Evolutionary conservation across 2,113 vertebrate species (phyloP).

Genomic region (Osmerus mordax): DNA sequence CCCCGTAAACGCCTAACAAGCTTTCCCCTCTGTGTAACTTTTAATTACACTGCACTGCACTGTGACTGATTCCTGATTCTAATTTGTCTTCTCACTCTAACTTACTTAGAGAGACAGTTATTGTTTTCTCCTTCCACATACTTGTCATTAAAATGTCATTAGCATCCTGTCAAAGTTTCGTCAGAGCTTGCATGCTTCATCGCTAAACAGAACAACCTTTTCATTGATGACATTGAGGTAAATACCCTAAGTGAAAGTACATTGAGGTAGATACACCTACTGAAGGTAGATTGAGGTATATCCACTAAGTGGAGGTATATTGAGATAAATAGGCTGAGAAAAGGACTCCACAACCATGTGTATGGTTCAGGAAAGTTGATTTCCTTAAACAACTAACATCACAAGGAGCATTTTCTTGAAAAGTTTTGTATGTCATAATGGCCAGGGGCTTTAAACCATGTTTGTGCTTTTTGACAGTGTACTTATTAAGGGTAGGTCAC

Average conservation of each 20-base stretch:
- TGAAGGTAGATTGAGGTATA: not conserved
- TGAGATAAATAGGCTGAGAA: too few relatives aligned
- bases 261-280: too few relatives aligned
- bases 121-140: slow-evolving; percentile 4
- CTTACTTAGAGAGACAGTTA: slow-evolving; percentile 2
- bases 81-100: slow-evolving; percentile 18
- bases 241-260: too few relatives aligned
- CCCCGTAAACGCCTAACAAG: slow-evolving; percentile 22
- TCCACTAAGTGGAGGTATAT: not conserved
- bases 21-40: slow-evolving; percentile 11
- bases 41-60: slow-evolving; percentile 11
- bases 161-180: slow-evolving; percentile 2
- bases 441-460: too few relatives aligned
- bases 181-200: not conserved
- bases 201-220: not conserved
- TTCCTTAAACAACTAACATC: too few relatives aligned
- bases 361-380: too few relatives aligned
- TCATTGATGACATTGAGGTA: not conserved
- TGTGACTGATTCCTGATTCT: slow-evolving; percentile 27
- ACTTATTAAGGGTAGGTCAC: too few relatives aligned
- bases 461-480: too few relatives aligned
- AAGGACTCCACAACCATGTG: too few relatives aligned
- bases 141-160: not conserved
- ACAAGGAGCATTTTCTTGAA: too few relatives aligned
- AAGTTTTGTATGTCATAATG: too few relatives aligned